Evolutionary conservation across 2,888 invertebrate species (phyloP).

Genomic region (Pseudococcus longispinus): DNA sequence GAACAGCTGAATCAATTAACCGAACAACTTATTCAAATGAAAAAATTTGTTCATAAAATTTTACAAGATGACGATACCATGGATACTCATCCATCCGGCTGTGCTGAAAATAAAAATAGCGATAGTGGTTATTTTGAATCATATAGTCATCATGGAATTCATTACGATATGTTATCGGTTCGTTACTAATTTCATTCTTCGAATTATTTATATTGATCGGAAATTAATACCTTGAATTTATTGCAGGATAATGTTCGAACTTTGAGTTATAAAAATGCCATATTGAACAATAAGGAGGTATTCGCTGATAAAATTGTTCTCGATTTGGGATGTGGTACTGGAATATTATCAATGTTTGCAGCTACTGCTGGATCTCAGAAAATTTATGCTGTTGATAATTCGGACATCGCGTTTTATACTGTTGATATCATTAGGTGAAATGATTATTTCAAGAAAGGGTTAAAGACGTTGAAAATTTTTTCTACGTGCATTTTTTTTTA

Average conservation of each 20-base stretch:
- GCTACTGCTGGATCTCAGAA: constrained; percentile 90
- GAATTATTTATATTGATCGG: neutral
- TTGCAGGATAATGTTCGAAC: constrained; percentile 68
- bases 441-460: too few relatives aligned
- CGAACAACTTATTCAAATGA: constrained; percentile 62
- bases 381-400: constrained; percentile 94
- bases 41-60: constrained; percentile 61
- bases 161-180: constrained; percentile 91
- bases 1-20: constrained; percentile 56
- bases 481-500: constrained; percentile 52
- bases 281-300: constrained; percentile 74
- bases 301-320: constrained; percentile 82
- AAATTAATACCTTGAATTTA: neutral
- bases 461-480: too few relatives aligned
- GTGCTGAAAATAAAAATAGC: constrained; percentile 63
- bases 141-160: constrained; percentile 69
- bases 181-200: constrained; percentile 59
- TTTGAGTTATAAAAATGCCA: constrained; percentile 83
- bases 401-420: constrained; percentile 93
- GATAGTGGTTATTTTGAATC: constrained; percentile 71
- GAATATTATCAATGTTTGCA: constrained; percentile 97
- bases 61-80: constrained; percentile 60
- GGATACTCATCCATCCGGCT: constrained; percentile 60
- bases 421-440: constrained; percentile 87
- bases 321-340: constrained; percentile 97